Evolutionary conservation across 2,888 invertebrate species (phyloP).

Genomic region (Xestia xanthographa): DNA sequence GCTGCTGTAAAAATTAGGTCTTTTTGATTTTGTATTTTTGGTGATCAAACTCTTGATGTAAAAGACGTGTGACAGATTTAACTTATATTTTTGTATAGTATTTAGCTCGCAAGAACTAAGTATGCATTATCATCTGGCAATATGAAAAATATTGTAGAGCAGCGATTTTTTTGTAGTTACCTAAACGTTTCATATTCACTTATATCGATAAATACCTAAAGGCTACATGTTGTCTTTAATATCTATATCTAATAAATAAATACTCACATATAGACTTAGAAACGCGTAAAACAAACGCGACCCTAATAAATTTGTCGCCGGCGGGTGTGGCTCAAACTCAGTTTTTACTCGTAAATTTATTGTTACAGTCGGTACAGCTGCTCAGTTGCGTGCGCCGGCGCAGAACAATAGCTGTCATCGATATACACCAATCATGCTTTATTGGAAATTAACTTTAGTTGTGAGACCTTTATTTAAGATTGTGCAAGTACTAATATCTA

Average conservation of each 20-base stretch:
- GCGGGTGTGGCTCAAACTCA: constrained; percentile 65
- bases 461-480: constrained; percentile 6
- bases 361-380: constrained; percentile 64
- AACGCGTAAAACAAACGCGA: constrained; percentile 31
- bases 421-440: constrained; percentile 55
- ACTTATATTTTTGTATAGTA: no score
- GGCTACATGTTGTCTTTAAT: not conserved
- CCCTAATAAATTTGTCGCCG: constrained; percentile 60
- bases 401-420: constrained; percentile 61
- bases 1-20: no score
- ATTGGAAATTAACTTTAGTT: constrained; percentile 41
- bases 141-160: no score
- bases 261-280: not conserved
- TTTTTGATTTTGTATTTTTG: no score
- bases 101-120: not conserved
- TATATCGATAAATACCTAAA: no score
- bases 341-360: constrained; percentile 70
- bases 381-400: constrained; percentile 52
- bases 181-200: no score
- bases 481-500: not conserved
- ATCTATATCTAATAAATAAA: not conserved
- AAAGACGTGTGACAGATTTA: no score
- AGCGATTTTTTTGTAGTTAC: no score
- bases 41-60: no score
- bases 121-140: not conserved